Base-by-base conservation (phyloP, 1,140 invertebrate species). In the Psix sp. region DNA sequence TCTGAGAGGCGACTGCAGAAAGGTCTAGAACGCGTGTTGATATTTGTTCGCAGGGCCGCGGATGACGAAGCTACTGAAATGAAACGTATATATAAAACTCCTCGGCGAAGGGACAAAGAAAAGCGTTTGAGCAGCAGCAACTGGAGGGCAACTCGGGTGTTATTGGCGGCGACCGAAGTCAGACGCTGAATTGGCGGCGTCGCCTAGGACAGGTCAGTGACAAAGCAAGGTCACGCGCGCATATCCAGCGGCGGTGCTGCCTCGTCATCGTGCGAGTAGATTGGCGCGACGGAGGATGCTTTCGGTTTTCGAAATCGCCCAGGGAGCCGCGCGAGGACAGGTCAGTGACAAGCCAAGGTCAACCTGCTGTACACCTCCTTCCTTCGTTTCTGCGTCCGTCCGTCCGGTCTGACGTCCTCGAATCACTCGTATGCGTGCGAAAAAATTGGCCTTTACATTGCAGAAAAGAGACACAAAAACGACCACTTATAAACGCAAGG, bases 131-230 rank as follows among this genome's bases (percentile, higher is more conserved):
- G 7, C n/a, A n/a, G n/a, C n/a, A n/a, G n/a, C n/a, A n/a, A n/a
- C n/a, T n/a, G n/a, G n/a, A n/a, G n/a, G n/a, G n/a, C n/a, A n/a
- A n/a, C n/a, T n/a, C n/a, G n/a, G 38, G 17, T 43, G 39, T 39
- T 54, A 56, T 68, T 40, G 38, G 31, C 33, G 43, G 46, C 38
- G 11, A 16, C 29, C 42, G 21, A 20, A 21, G 17, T 31, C 6
- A 35, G 36, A 52, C 60, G 51, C 1, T 21, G 39, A 29, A 29
- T 29, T 29, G 38, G 54, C 20, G 24, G 68, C 59, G 77, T 77
- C 73, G 78, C 63, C 82, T 86, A 83, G 83, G 82, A 84, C 84
- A 85, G 84, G 84, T 86, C 84, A 86, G 84, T 86, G 81, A 86
- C 84, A 85, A 85, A 83, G 80, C 83, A 86, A 86, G 82, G 84